phyloP scores from a whole-genome alignment of 2,888 invertebrate species.

The Drosophila rellima region DNA sequence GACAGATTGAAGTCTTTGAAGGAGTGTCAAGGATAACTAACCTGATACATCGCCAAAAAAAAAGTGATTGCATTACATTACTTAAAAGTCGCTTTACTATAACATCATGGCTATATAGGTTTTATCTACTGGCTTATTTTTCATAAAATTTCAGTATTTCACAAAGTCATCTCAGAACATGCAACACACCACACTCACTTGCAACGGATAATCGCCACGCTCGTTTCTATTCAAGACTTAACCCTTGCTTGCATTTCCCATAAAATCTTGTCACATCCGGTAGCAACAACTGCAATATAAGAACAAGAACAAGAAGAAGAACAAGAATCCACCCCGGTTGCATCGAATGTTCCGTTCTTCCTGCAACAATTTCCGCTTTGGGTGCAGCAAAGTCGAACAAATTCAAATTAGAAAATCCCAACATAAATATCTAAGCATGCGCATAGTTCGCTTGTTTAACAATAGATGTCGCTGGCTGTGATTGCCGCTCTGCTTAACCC shows the following conservation, averaged over 20 bases:
- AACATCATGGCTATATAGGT: too few relatives aligned
- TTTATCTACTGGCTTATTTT: too few relatives aligned
- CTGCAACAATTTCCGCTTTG: slow-evolving; percentile 77
- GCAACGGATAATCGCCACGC: slow-evolving; percentile 53
- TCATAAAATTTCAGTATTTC: not conserved
- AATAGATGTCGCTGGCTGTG: slow-evolving; percentile 77
- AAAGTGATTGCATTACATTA: too few relatives aligned
- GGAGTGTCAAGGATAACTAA: too few relatives aligned
- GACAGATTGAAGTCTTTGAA: too few relatives aligned
- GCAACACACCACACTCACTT: slow-evolving; percentile 19
- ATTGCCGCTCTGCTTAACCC: slow-evolving; percentile 52
- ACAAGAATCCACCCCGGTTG: slow-evolving; percentile 40
- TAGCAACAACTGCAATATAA: slow-evolving; percentile 25
- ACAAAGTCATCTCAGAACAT: not conserved
- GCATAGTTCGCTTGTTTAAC: slow-evolving; percentile 69
- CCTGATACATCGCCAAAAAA: too few relatives aligned
- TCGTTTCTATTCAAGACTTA: slow-evolving; percentile 45
- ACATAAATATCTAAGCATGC: slow-evolving; percentile 77
- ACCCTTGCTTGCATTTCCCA: slow-evolving; percentile 69
- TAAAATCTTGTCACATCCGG: slow-evolving; percentile 74
- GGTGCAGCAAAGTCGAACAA: slow-evolving; percentile 73
- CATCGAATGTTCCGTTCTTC: slow-evolving; percentile 64
- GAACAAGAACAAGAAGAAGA: slow-evolving; percentile 13
- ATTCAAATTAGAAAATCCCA: slow-evolving; percentile 78
- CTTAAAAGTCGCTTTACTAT: too few relatives aligned